Conservation (phyloP, 2,888 invertebrate genomes). For the Tetropium fuscum region DNA sequence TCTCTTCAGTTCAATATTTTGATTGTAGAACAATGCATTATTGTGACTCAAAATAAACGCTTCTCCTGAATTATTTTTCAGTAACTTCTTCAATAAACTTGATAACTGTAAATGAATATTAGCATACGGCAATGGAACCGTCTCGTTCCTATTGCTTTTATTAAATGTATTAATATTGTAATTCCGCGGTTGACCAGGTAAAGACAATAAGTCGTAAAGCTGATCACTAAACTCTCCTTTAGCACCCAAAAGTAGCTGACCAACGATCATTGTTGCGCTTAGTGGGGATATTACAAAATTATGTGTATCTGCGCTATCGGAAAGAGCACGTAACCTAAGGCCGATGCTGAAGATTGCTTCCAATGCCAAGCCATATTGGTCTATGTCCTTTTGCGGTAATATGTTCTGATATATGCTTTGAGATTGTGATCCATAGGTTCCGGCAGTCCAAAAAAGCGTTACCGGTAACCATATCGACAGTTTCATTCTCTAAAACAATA, state of each 20-base stretch:
- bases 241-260: constrained; percentile 62
- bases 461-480: constrained; percentile 3
- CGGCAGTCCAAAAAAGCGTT: not conserved
- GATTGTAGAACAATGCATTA: constrained; percentile 58
- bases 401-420: constrained; percentile 11
- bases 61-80: constrained; percentile 40
- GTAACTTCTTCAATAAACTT: constrained; percentile 53
- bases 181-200: constrained; percentile 35
- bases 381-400: constrained; percentile 16
- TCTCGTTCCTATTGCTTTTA: constrained; percentile 42
- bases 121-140: constrained; percentile 48
- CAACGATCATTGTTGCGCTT: constrained; percentile 60
- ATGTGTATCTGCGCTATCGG: constrained; percentile 46
- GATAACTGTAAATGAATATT: constrained; percentile 59
- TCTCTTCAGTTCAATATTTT: constrained; percentile 47
- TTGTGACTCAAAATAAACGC: constrained; percentile 53
- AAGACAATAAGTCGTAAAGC: constrained; percentile 56
- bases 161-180: constrained; percentile 39
- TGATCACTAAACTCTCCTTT: constrained; percentile 57
- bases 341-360: constrained; percentile 62
- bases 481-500: constrained; percentile 34
- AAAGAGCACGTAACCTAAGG: constrained; percentile 56
- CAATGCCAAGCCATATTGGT: constrained; percentile 48
- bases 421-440: not conserved
- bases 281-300: constrained; percentile 64